Conservation (phyloP, 2,888 invertebrate genomes). For the Scelioninae gen. 2 region DNA sequence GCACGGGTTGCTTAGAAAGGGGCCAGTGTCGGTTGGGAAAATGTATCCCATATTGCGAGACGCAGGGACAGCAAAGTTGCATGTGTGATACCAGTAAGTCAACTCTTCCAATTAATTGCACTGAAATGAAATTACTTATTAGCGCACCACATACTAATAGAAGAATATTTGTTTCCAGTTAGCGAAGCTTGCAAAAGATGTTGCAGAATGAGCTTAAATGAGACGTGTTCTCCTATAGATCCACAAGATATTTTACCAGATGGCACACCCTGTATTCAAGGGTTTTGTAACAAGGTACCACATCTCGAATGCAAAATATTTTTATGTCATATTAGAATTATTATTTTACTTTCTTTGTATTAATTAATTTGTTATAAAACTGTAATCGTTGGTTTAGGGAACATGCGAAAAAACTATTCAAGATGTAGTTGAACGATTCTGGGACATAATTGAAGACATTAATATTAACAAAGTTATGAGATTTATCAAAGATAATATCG, state of each 20-base stretch:
- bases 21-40: constrained; percentile 94
- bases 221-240: constrained; percentile 93
- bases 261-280: constrained; percentile 97
- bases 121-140: constrained; percentile 7
- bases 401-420: constrained; percentile 95
- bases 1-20: constrained; percentile 92
- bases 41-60: constrained; percentile 96
- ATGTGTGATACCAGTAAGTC: constrained; percentile 94
- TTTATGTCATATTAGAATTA: not conserved
- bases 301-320: too few species aligned
- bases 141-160: not conserved
- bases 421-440: constrained; percentile 96
- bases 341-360: not conserved
- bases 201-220: constrained; percentile 92
- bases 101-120: too few species aligned
- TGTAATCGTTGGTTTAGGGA: constrained; percentile 79
- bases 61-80: constrained; percentile 93
- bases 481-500: constrained; percentile 94
- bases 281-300: constrained; percentile 95
- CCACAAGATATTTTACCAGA: constrained; percentile 92
- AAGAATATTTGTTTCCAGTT: constrained; percentile 77
- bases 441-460: constrained; percentile 98
- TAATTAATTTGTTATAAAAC: constrained; percentile 1
- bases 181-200: constrained; percentile 95
- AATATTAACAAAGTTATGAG: constrained; percentile 94